These are phyloP conservation scores for Shinisaurus crocodilurus DNA, from an alignment of 2,113 vertebrate species.

Conservation along the genomic window DNA sequence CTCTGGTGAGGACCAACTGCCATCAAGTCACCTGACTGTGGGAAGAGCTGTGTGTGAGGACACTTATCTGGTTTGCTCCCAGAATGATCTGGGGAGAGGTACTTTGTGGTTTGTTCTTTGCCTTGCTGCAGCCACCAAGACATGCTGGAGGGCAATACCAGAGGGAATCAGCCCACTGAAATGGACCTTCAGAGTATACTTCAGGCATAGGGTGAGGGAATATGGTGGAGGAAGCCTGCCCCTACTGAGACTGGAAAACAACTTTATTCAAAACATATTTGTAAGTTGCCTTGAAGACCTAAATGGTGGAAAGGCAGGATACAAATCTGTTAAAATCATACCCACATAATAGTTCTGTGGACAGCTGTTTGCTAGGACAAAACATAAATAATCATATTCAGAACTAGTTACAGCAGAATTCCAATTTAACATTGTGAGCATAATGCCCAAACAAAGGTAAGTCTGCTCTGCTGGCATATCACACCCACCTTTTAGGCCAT, in stretches of 20 bases:
- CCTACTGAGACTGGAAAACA: neutral
- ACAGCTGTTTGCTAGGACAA: neutral
- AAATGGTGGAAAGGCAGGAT: neutral
- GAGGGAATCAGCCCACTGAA: neutral
- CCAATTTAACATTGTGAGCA: neutral
- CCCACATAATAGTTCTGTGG: neutral
- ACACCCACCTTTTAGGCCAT: constrained; percentile 91
- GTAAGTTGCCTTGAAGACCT: neutral
- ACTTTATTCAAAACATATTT: neutral
- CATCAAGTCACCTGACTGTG: neutral
- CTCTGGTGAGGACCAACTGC: neutral
- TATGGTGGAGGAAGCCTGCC: neutral
- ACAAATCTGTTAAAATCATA: neutral
- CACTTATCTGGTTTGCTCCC: neutral
- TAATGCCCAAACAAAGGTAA: neutral
- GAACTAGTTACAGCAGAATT: neutral
- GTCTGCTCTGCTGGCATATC: neutral
- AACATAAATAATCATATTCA: neutral
- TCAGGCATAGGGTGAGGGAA: too few species aligned
- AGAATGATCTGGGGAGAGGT: neutral
- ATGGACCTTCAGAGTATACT: neutral
- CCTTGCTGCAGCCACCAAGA: neutral
- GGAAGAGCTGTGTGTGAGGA: neutral
- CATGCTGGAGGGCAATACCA: neutral
- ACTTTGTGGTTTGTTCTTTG: neutral